These are phyloP conservation scores for Tamandua tetradactyla DNA, from an alignment of 2,797 vertebrate genomes.

Conservation along the genomic window DNA sequence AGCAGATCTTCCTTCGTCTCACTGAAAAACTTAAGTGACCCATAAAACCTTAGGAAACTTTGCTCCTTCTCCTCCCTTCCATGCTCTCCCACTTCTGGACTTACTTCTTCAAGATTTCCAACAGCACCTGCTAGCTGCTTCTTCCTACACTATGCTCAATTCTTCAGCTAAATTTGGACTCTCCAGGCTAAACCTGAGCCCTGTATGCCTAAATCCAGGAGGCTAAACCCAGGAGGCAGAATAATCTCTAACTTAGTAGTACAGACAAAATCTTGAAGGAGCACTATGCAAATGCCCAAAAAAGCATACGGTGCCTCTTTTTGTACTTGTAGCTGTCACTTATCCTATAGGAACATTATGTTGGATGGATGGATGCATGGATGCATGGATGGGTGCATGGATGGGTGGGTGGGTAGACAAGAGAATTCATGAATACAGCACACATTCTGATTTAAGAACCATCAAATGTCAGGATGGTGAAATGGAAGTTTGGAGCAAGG, in stretches of 20 bases:
- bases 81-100: neutral
- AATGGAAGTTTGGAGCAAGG: neutral
- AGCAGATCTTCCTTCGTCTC: neutral
- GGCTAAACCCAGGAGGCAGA: no score
- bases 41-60: rapidly evolving
- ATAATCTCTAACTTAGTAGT: rapidly evolving
- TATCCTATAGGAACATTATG: rapidly evolving
- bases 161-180: neutral
- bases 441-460: neutral
- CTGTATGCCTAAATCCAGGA: neutral
- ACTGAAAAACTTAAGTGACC: neutral
- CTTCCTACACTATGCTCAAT: rapidly evolving
- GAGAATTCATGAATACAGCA: rapidly evolving
- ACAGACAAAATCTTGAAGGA: no score
- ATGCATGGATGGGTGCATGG: neutral
- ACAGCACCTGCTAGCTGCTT: no score
- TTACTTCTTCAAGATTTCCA: neutral
- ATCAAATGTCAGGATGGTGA: neutral
- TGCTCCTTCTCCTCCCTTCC: neutral
- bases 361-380: neutral
- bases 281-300: neutral
- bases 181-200: neutral
- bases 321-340: neutral
- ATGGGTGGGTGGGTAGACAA: neutral
- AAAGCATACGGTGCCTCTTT: neutral